Conservation (phyloP, 2,888 invertebrate genomes). For the Philopedon plagiatum region DNA sequence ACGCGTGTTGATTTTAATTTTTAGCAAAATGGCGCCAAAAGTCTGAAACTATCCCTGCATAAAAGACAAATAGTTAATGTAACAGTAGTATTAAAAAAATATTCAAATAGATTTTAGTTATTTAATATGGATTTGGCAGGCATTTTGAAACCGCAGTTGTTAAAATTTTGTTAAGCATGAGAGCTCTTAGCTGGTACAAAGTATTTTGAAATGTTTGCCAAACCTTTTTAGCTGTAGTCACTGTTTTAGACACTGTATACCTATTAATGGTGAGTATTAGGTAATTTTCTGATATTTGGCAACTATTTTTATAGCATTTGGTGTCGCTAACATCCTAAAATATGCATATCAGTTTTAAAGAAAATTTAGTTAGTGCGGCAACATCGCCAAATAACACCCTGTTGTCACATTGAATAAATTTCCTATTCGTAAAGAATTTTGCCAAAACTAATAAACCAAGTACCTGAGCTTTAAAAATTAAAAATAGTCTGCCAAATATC, state of each 20-base stretch:
- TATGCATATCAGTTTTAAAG: background rate
- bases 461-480: conserved; percentile 42
- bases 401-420: background rate
- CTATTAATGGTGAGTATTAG: conserved; percentile 52
- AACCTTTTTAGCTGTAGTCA: conserved; percentile 57
- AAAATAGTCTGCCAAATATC: conserved; percentile 58
- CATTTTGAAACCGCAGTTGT: conserved; percentile 38
- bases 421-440: background rate
- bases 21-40: conserved; percentile 29
- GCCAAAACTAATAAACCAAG: background rate
- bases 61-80: conserved; percentile 69
- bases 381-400: background rate
- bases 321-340: background rate
- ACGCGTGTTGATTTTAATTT: conserved; percentile 37
- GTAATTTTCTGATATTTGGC: conserved; percentile 37
- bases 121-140: conserved; percentile 52
- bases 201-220: conserved; percentile 53
- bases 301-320: conserved; percentile 11
- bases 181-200: conserved; percentile 47
- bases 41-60: conserved; percentile 49
- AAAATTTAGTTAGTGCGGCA: background rate
- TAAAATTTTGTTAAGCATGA: conserved; percentile 22
- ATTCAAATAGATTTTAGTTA: conserved; percentile 51
- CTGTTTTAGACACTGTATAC: conserved; percentile 60
- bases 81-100: conserved; percentile 66